Conservation (phyloP, 2,797 vertebrate species). For the Pteronotus mesoamericanus region DNA sequence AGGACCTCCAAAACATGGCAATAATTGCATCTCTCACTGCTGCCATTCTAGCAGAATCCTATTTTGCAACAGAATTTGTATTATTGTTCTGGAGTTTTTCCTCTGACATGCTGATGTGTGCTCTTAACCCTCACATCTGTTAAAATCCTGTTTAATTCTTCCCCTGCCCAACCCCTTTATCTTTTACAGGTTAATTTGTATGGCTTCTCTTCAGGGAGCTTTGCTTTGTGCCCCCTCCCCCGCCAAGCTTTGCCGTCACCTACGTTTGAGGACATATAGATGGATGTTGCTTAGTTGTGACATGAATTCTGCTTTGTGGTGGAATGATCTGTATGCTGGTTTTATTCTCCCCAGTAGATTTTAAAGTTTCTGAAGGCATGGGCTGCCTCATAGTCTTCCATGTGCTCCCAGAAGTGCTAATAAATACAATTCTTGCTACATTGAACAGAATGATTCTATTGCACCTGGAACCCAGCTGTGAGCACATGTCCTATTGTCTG, state of each 20-base stretch:
- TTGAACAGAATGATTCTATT: background rate
- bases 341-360: background rate
- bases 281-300: background rate
- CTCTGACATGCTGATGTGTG: too few species aligned
- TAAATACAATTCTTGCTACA: background rate
- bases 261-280: background rate
- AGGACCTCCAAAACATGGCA: background rate
- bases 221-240: background rate
- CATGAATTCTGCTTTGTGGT: background rate
- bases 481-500: background rate
- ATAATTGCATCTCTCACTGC: background rate
- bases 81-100: background rate
- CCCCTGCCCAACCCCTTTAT: background rate
- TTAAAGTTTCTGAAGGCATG: background rate
- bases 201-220: background rate
- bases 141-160: background rate
- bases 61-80: background rate
- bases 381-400: background rate
- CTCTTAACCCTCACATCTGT: background rate
- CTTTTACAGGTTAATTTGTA: background rate
- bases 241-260: background rate
- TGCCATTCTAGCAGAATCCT: background rate
- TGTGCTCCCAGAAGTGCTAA: background rate
- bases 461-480: background rate
- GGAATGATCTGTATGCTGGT: background rate